Percentiles rank a stretch among this genome's conserved stretches.
Evolutionary conservation across 2,888 invertebrate species (phyloP).

Genomic region (Biston betularia): DNA sequence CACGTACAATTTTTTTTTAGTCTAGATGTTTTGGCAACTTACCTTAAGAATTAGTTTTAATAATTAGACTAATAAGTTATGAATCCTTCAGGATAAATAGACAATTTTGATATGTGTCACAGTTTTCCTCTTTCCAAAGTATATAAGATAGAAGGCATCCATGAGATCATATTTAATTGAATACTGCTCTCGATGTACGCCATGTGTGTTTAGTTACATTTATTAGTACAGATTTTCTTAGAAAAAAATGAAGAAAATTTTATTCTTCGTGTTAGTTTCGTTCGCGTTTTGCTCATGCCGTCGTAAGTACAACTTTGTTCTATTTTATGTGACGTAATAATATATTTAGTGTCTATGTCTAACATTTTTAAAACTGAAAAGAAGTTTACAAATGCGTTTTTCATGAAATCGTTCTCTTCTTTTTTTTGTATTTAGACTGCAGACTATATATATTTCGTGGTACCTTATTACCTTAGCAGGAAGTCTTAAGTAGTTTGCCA

Average conservation of each 20-base stretch:
- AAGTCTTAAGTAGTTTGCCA: too few species aligned
- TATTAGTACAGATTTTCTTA: not conserved
- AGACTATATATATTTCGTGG: too few species aligned
- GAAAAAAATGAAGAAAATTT: slow-evolving; percentile 10
- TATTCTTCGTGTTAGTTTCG: slow-evolving; percentile 2
- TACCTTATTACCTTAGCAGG: too few species aligned
- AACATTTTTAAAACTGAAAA: too few species aligned
- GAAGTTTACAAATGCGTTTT: too few species aligned
- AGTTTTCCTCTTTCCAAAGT: not conserved
- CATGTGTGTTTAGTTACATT: not conserved
- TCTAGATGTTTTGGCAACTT: too few species aligned
- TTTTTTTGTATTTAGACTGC: too few species aligned
- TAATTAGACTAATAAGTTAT: too few species aligned
- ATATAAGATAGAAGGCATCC: not conserved
- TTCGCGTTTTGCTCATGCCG: slow-evolving; percentile 4
- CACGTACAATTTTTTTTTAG: too few species aligned
- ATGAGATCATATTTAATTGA: not conserved
- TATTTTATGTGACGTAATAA: not conserved
- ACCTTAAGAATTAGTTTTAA: too few species aligned
- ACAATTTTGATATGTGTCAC: not conserved
- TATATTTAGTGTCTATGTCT: too few species aligned
- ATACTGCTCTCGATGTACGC: not conserved
- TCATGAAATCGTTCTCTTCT: too few species aligned
- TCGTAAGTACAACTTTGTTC: slow-evolving; percentile 6
- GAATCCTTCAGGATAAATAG: not conserved